These are phyloP conservation scores for Diaperis boleti DNA, from an alignment of 2,888 invertebrate genomes.

Conservation along the genomic window DNA sequence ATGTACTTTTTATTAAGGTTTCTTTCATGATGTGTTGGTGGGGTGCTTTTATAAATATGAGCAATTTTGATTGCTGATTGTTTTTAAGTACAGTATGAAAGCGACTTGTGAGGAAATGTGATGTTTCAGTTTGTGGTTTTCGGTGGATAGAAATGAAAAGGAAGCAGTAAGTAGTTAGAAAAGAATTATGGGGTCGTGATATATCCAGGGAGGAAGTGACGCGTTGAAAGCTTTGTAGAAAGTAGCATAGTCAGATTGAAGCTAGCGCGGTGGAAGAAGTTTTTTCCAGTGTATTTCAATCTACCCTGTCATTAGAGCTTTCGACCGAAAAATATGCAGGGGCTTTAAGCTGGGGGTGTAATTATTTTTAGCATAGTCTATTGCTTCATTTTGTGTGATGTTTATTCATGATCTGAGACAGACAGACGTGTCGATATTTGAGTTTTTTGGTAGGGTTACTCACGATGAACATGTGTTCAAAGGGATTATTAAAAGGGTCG, in stretches of 20 bases:
- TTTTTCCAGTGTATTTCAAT: not conserved
- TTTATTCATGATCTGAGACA: not conserved
- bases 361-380: not conserved
- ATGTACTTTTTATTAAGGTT: slow-evolving; percentile 48
- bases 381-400: not conserved
- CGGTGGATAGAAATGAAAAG: slow-evolving; percentile 20
- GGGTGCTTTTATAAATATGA: slow-evolving; percentile 57
- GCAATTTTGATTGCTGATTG: slow-evolving; percentile 45
- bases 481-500: not conserved
- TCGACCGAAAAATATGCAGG: not conserved
- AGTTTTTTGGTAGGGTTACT: not conserved
- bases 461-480: not conserved
- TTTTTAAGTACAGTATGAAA: slow-evolving; percentile 10
- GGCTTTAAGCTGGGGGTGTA: not conserved
- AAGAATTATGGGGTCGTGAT: not conserved
- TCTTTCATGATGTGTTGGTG: slow-evolving; percentile 49
- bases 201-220: not conserved
- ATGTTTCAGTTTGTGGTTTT: slow-evolving; percentile 1
- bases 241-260: not conserved
- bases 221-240: no score
- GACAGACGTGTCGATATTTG: not conserved
- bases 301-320: not conserved
- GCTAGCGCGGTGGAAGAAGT: not conserved
- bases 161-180: slow-evolving; percentile 33
- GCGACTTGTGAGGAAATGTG: slow-evolving; percentile 20